Evolutionary conservation across 92 coral and sea anemone species (phyloP).

Genomic region (Chrysogorgia sp.): DNA sequence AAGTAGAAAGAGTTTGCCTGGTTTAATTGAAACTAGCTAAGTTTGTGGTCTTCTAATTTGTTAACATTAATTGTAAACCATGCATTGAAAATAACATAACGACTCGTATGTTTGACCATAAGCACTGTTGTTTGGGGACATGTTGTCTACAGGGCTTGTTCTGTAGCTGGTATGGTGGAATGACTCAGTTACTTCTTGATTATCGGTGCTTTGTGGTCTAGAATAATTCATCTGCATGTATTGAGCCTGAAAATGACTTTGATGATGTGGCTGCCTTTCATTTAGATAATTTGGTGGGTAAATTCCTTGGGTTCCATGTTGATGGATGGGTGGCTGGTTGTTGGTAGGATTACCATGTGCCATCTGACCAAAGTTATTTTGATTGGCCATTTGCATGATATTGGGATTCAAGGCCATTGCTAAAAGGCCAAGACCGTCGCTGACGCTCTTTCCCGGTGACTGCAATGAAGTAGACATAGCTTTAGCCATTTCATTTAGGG

Average conservation of each 20-base stretch:
- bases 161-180: no score
- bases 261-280: not conserved
- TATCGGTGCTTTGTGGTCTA: no score
- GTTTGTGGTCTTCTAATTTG: conserved; percentile 3
- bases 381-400: conserved; percentile 36
- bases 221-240: not conserved
- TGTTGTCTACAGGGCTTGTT: not conserved
- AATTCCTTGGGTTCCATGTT: not conserved
- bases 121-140: not conserved
- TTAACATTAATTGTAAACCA: not conserved
- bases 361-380: conserved; percentile 2
- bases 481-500: conserved; percentile 31
- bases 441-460: conserved; percentile 36
- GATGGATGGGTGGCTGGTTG: not conserved
- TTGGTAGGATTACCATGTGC: no score
- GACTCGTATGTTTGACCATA: not conserved
- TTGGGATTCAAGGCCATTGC: conserved; percentile 49
- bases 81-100: not conserved
- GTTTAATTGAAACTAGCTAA: not conserved
- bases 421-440: conserved; percentile 50
- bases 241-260: not conserved
- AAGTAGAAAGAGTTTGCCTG: conserved; percentile 8
- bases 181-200: no score
- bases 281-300: not conserved
- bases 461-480: conserved; percentile 38